Evolutionary conservation across 2,113 vertebrate genomes (phyloP), one percentile per base, ranked within the genome.

Genomic region (Varanus komodoensis): DNA sequence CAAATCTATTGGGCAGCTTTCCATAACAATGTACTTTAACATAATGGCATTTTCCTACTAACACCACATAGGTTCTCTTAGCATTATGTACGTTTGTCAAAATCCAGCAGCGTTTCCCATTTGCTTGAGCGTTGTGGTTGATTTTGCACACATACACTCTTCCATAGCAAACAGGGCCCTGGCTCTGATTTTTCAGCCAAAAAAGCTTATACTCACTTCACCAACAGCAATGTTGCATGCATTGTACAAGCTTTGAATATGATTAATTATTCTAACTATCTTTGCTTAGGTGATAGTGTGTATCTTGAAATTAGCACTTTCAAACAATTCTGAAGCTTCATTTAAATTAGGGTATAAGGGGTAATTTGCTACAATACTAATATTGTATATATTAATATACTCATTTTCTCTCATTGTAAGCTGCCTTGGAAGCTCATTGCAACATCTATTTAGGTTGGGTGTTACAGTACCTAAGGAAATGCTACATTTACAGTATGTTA

Each of bases 201-300:
- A 52, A 68, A 50, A 80, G 21, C 8, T 12, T 48, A 38, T 69
- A 48, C 15, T 69, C 29, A 15, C 17, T 34, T 78, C 8, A 44
- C 14, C 21, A 69, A 34, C 64, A 48, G 75, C 17, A 86, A 44
- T 38, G 15, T 27, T 88, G 21, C 3, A 68, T 80, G 29, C 19
- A 54, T 27, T 84, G 17, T 38, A 54, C 11, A 78, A 77, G 7
- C 23, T 83, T 75, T 75, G 29, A 29, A 14, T 69, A 32, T 69
- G n/a, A 15, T 44, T 69, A 19, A 52, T 61, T 89, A 90, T 67
- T 90, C 82, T 88, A 91, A 50, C 68, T 38, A 91, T 73, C 92
- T 93, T 11, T 95, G 95, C 95, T 96, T 94, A 94, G 87, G 74
- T 84, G 91, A 92, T 4, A 93, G 89, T 95, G 90, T 57, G 92